These are phyloP conservation scores for Phalloptychus januarius DNA, from an alignment of 2,797 vertebrate genomes.

Conservation along the genomic window DNA sequence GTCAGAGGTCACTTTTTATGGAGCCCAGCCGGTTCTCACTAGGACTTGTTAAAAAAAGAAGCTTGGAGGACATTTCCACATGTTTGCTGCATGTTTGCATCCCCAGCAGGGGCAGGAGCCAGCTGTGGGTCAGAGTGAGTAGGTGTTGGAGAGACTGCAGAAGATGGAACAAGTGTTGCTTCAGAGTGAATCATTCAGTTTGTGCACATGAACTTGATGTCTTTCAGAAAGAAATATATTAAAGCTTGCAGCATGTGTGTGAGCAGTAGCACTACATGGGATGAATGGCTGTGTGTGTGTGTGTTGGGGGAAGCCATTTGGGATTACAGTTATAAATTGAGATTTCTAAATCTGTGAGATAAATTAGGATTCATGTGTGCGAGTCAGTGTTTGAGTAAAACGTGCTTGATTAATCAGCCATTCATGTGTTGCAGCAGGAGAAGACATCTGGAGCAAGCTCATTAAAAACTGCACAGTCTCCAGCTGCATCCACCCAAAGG, in stretches of 20 bases:
- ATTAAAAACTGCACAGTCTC: constrained; percentile 73
- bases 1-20: constrained; percentile 42
- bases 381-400: constrained; percentile 55
- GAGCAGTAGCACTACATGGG: not conserved
- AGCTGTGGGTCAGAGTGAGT: constrained; percentile 10
- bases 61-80: constrained; percentile 5
- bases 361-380: constrained; percentile 53
- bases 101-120: not conserved
- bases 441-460: constrained; percentile 76
- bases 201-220: not conserved
- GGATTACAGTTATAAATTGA: constrained; percentile 55
- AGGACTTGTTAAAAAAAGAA: constrained; percentile 25
- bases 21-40: constrained; percentile 26
- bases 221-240: not conserved
- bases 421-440: constrained; percentile 58
- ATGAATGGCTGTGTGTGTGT: constrained; percentile 13
- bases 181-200: constrained; percentile 25
- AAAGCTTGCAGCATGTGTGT: not conserved
- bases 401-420: constrained; percentile 74
- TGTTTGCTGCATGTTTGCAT: constrained; percentile 15
- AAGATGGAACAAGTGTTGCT: constrained; percentile 9
- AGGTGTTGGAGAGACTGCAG: constrained; percentile 14
- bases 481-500: constrained; percentile 55
- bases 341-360: constrained; percentile 53
- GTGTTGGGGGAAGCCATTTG: constrained; percentile 29